Base-by-base conservation (phyloP, 2,888 invertebrate species). In the Sinhomidia bicolor region DNA sequence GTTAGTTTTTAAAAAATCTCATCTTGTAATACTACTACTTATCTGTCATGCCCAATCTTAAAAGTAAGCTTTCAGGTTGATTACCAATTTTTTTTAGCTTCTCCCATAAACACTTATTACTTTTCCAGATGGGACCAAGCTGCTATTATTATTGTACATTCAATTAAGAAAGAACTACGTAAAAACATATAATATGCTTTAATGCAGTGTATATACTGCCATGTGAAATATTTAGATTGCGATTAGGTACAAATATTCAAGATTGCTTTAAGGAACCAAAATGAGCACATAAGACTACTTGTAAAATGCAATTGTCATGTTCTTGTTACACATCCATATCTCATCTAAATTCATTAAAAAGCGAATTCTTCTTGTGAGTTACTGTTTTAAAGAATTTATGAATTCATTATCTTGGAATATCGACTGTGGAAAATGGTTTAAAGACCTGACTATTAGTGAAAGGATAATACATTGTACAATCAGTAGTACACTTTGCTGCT, bases 1-100 rank as follows among this genome's bases (percentile, higher is more conserved):
- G 1, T 74, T 23, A 51, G 47, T 32, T 68, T 44, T 36, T n/a
- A n/a, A n/a, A 14, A 76, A 78, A 85, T n/a, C 79, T 79, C 79
- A 85, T 79, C 85, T 79, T 79, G 32, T 29, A 29, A 65, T 78
- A 85, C 68, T 65, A 44, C 85, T 85, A n/a, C n/a, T n/a, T 85
- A 85, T 85, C 85, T 85, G 44, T 41, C 68, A 79, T 32, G 68
- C 57, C 29, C 51, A 79, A 85, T 87, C 81, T 82, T 26, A 32
- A 78, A 87, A 36, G 74, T 32, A 87, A 26, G 87, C 87, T 87
- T 87, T 81, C 87, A 87, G 81, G 44, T 81, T 87, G 80, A 85
- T 85, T 85, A 79, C 79, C 41, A 32, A 29, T 65, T 82, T 68
- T 81, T 79, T 44, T 78, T n/a, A n/a, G 29, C 57, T 76, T 32